A percentile compares a stretch with the other conserved stretches of the same genome.
These are phyloP conservation scores for Aphis gossypii DNA, from an alignment of 1,140 invertebrate genomes.

Conservation along the genomic window DNA sequence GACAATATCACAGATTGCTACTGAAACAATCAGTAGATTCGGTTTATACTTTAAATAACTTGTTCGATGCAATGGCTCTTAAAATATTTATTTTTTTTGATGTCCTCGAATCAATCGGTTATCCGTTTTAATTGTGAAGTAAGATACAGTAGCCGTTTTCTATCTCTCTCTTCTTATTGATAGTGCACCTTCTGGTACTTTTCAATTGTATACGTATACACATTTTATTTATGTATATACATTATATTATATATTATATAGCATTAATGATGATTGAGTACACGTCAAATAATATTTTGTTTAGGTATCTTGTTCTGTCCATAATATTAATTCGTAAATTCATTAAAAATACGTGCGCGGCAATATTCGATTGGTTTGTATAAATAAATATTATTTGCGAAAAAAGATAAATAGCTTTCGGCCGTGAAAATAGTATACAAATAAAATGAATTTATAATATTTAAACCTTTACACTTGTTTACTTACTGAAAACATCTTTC, in stretches of 20 bases:
- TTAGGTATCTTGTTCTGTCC: background rate
- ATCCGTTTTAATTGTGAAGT: background rate
- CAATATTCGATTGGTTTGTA: background rate
- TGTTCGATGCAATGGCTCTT: background rate
- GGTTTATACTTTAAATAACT: background rate
- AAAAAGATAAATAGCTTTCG: constrained; percentile 25
- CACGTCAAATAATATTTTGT: background rate
- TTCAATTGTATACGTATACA: background rate
- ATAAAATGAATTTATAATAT: constrained; percentile 15
- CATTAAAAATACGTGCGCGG: background rate
- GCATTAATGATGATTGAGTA: background rate
- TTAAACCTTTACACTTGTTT: constrained; percentile 33
- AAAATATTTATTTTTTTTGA: background rate
- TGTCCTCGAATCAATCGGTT: background rate
- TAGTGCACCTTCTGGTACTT: background rate
- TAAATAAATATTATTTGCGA: background rate
- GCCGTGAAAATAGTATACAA: background rate
- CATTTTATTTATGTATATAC: background rate
- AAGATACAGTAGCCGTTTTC: background rate
- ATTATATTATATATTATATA: background rate
- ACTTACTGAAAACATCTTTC: constrained; percentile 7
- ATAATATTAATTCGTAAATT: background rate
- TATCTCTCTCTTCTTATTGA: background rate
- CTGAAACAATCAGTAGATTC: background rate
- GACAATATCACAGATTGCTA: background rate